Conservation (phyloP, 2,797 vertebrate genomes). For the Threskiornis aethiopicus region DNA sequence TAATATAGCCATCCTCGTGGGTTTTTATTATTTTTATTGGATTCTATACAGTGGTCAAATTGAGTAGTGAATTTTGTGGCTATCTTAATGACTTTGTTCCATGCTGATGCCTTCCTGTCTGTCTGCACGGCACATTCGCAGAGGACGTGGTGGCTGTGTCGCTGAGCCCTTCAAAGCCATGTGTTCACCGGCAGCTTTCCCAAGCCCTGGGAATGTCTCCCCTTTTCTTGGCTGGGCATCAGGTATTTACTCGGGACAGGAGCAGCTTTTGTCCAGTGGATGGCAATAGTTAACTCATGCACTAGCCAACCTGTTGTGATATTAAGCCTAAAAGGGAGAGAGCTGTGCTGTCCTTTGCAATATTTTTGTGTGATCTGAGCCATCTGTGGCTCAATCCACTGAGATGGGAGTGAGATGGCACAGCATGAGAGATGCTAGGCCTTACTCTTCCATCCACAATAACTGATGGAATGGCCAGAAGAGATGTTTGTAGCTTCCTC, state of each 20-base stretch:
- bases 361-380: background rate
- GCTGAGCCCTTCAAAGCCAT: background rate
- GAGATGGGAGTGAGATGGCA: background rate
- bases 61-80: background rate
- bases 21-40: background rate
- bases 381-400: background rate
- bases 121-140: accelerated
- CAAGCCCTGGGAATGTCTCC: background rate
- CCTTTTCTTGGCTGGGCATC: background rate
- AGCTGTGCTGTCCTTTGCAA: background rate
- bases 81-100: background rate
- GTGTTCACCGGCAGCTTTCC: background rate
- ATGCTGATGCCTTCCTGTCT: accelerated
- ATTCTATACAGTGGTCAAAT: background rate
- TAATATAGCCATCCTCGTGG: background rate
- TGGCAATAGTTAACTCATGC: background rate
- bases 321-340: background rate
- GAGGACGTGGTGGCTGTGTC: background rate
- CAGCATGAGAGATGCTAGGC: background rate
- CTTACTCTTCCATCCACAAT: background rate
- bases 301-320: accelerated
- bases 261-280: background rate
- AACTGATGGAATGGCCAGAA: background rate
- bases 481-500: background rate
- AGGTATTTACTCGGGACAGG: background rate